These are phyloP conservation scores for Selenia dentaria DNA, from an alignment of 2,888 invertebrate species.

Conservation along the genomic window DNA sequence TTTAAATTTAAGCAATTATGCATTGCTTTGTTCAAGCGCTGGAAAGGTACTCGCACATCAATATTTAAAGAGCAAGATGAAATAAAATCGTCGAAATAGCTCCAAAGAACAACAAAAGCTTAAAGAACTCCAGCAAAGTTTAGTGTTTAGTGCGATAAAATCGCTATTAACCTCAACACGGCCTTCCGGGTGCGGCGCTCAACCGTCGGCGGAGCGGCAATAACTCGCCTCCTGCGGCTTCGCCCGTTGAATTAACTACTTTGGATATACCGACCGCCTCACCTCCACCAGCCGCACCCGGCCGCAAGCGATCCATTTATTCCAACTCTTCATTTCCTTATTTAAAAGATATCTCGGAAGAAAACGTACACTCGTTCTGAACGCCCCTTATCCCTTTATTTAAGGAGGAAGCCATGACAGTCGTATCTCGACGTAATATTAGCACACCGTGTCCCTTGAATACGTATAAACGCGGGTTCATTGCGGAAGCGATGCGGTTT, in stretches of 20 bases:
- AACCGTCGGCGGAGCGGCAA: constrained; percentile 17
- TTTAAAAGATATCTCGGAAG: constrained; percentile 29
- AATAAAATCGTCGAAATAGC: no score
- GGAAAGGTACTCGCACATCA: no score
- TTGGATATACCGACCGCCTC: constrained; percentile 12
- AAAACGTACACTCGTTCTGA: constrained; percentile 10
- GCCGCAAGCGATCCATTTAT: constrained; percentile 26
- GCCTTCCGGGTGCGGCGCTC: neutral
- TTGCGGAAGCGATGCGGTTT: neutral
- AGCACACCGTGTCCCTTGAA: neutral
- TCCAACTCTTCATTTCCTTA: constrained; percentile 27
- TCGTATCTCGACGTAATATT: neutral
- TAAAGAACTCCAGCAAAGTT: neutral
- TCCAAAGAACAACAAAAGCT: constrained; percentile 1
- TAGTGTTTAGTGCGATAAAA: constrained; percentile 6
- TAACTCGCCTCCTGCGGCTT: constrained; percentile 28
- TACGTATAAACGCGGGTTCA: neutral
- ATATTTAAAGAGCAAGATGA: no score
- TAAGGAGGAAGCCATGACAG: constrained; percentile 1
- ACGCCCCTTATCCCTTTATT: constrained; percentile 1
- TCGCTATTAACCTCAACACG: constrained; percentile 8
- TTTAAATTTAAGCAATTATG: no score
- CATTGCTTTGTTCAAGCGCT: no score
- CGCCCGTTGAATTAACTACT: constrained; percentile 30
- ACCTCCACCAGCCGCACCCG: constrained; percentile 1